These are phyloP conservation scores for Drosophila aff. DNA, from an alignment of 1,140 invertebrate species.

Conservation along the genomic window DNA sequence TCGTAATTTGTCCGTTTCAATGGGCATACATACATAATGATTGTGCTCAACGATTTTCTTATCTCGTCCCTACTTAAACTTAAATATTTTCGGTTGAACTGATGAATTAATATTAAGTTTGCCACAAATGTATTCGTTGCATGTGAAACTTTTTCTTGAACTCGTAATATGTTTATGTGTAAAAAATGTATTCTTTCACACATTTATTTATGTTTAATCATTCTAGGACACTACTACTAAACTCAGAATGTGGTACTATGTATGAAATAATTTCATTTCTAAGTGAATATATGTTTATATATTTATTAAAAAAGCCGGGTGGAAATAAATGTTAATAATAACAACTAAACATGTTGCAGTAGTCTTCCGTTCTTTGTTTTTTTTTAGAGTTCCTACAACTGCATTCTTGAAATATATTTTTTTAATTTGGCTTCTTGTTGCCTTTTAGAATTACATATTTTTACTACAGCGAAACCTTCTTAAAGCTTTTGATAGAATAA, in stretches of 20 bases:
- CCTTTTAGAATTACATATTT: constrained; percentile 23
- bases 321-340: not conserved
- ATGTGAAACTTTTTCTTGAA: constrained; percentile 36
- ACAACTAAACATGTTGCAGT: not conserved
- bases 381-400: not conserved
- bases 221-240: constrained; percentile 6
- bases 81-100: constrained; percentile 3
- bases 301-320: constrained; percentile 1
- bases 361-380: not conserved
- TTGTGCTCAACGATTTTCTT: constrained; percentile 77
- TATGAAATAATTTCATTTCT: constrained; percentile 3
- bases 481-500: constrained; percentile 65
- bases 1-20: constrained; percentile 55
- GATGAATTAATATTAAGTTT: constrained; percentile 12
- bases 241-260: constrained; percentile 19
- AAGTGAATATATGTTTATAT: constrained; percentile 1
- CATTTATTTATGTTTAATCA: constrained; percentile 9
- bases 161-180: constrained; percentile 7
- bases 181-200: constrained; percentile 4
- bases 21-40: constrained; percentile 59
- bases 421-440: not conserved
- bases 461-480: constrained; percentile 66
- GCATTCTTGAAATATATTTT: constrained; percentile 10
- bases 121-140: constrained; percentile 27
- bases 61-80: constrained; percentile 15